Conservation (phyloP, 2,888 invertebrate genomes). For the Sesia apiformis region DNA sequence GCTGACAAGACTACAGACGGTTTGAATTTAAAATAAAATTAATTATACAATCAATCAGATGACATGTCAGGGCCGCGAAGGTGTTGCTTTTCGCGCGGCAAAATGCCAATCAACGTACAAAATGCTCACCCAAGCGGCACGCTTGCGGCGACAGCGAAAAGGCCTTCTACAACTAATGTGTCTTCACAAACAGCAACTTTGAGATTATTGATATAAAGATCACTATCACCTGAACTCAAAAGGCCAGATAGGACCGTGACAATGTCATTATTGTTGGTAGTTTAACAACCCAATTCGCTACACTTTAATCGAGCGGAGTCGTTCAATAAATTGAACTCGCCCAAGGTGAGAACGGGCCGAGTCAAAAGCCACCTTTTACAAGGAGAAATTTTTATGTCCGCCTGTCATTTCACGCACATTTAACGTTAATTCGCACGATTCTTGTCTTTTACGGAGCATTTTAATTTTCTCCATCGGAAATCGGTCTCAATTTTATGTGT, state of each 20-base stretch:
- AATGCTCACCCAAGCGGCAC: conserved; percentile 52
- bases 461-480: conserved; percentile 44
- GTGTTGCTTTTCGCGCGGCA: conserved; percentile 69
- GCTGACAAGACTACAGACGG: conserved; percentile 47
- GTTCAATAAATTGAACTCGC: conserved; percentile 47
- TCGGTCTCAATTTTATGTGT: conserved; percentile 37
- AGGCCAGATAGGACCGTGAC: conserved; percentile 15
- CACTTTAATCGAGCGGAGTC: conserved; percentile 52
- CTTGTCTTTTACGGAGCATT: conserved; percentile 42
- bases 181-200: conserved; percentile 23
- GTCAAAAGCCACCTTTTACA: conserved; percentile 49
- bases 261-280: conserved; percentile 27
- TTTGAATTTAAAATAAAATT: conserved; percentile 66
- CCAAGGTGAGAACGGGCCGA: conserved; percentile 50
- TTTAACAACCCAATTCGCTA: conserved; percentile 62
- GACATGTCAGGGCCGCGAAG: conserved; percentile 62
- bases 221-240: conserved; percentile 8
- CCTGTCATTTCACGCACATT: conserved; percentile 67
- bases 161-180: conserved; percentile 10
- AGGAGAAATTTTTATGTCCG: conserved; percentile 61
- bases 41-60: conserved; percentile 70
- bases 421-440: conserved; percentile 59
- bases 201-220: conserved; percentile 18
- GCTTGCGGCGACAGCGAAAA: conserved; percentile 15
- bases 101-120: conserved; percentile 65